Percentiles rank a stretch among this genome's conserved stretches.
Conservation (phyloP, 2,113 vertebrate genomes). For the Octodon degus region DNA sequence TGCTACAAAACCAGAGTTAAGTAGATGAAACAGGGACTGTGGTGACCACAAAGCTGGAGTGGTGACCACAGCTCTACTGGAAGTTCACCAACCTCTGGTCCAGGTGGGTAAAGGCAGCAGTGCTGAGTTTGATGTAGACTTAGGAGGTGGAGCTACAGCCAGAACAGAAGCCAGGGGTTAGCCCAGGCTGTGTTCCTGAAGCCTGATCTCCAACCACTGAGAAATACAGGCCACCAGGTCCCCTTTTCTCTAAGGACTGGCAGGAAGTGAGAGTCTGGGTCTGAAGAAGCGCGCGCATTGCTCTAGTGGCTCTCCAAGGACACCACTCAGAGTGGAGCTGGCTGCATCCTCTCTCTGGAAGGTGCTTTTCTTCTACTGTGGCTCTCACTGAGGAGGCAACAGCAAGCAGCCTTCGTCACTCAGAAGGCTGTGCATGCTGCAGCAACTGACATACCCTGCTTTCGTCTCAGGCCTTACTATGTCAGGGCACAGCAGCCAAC, state of each 20-base stretch:
- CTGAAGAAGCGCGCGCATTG: neutral
- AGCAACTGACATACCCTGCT: accelerated
- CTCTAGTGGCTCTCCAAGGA: neutral
- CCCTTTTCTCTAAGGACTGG: neutral
- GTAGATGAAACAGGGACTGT: accelerated
- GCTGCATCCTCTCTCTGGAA: neutral
- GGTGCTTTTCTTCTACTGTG: accelerated
- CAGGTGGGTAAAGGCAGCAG: no score
- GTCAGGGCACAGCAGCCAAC: neutral
- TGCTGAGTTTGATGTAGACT: neutral
- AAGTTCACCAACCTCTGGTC: neutral
- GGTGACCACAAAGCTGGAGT: neutral
- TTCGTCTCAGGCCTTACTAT: neutral
- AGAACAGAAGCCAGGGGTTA: neutral
- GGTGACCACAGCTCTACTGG: neutral
- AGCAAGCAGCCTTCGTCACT: neutral
- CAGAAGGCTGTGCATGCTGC: neutral
- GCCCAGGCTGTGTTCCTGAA: no score
- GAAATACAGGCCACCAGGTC: accelerated
- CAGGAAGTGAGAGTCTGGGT: neutral
- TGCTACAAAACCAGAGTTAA: neutral
- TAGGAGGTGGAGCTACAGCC: neutral
- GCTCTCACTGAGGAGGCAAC: neutral
- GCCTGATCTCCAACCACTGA: neutral
- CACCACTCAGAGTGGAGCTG: neutral